phyloP scores from a whole-genome alignment of 2,113 vertebrate genomes.

The Spermophilus dauricus region DNA sequence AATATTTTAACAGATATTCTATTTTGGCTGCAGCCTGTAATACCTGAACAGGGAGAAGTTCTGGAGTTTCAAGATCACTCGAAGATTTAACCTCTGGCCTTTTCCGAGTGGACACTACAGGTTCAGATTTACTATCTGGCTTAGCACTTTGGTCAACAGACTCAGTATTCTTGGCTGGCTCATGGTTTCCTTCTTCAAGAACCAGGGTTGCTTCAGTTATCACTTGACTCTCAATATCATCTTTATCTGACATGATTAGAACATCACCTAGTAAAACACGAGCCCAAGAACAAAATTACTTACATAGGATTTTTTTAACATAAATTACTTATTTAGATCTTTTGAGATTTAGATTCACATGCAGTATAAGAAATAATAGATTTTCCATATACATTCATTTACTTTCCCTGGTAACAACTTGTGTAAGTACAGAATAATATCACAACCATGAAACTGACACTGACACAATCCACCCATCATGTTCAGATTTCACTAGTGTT shows the following conservation, averaged over 20 bases:
- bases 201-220: conserved; percentile 17
- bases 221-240: conserved; percentile 67
- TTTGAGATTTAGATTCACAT: conserved; percentile 33
- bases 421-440: background rate
- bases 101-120: conserved; percentile 91
- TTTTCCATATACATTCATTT: background rate
- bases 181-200: conserved; percentile 54
- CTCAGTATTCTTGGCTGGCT: conserved; percentile 65
- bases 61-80: conserved; percentile 64
- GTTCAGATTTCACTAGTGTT: background rate
- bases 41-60: conserved; percentile 72
- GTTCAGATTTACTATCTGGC: conserved; percentile 83
- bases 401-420: background rate
- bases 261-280: conserved; percentile 71
- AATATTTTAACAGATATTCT: conserved; percentile 6
- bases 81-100: conserved; percentile 90
- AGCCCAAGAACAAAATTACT: conserved; percentile 36
- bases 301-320: background rate
- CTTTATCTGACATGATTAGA: conserved; percentile 88
- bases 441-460: background rate
- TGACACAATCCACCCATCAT: background rate
- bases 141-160: conserved; percentile 38
- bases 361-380: conserved; percentile 30
- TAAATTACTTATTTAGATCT: conserved; percentile 9
- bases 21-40: conserved; percentile 51